These are phyloP conservation scores for Cheilosia variabilis DNA, from an alignment of 2,888 invertebrate genomes.

Conservation along the genomic window DNA sequence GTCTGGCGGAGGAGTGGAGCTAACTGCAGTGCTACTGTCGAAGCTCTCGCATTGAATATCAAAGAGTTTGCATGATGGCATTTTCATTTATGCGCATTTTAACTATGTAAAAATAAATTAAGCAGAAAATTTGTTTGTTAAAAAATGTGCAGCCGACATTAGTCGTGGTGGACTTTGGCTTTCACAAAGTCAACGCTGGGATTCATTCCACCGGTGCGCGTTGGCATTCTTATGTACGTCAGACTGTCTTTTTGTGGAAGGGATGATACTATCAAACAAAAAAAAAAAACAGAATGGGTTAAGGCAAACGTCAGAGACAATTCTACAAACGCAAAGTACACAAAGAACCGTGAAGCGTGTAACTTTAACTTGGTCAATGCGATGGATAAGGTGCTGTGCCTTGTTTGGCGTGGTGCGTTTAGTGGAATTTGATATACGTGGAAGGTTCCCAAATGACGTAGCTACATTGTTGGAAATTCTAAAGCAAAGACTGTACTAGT, in stretches of 20 bases:
- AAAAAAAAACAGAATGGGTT: constrained; percentile 34
- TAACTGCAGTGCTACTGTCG: not conserved
- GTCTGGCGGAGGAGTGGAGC: not conserved
- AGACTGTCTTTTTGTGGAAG: constrained; percentile 19
- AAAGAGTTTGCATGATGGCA: constrained; percentile 45
- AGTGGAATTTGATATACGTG: not conserved
- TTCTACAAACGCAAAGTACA: not conserved
- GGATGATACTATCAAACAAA: constrained; percentile 24
- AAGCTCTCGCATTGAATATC: constrained; percentile 53
- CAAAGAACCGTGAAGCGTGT: constrained; percentile 38
- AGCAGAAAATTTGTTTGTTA: constrained; percentile 10
- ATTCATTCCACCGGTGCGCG: constrained; percentile 41
- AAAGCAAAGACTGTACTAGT: too few species aligned
- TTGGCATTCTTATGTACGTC: constrained; percentile 20
- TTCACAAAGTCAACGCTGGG: constrained; percentile 19
- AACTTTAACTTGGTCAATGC: constrained; percentile 35
- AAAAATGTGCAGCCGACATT: constrained; percentile 12
- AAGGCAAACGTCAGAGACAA: constrained; percentile 44
- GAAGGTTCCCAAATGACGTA: not conserved
- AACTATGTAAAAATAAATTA: constrained; percentile 41
- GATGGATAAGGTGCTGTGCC: not conserved
- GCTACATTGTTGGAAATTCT: too few species aligned
- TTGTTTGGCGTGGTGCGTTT: not conserved
- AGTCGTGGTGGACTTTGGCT: constrained; percentile 11
- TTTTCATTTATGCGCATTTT: constrained; percentile 53